Evolutionary conservation across 2,113 vertebrate genomes (phyloP).

Genomic region (Oncorhynchus gorbuscha): DNA sequence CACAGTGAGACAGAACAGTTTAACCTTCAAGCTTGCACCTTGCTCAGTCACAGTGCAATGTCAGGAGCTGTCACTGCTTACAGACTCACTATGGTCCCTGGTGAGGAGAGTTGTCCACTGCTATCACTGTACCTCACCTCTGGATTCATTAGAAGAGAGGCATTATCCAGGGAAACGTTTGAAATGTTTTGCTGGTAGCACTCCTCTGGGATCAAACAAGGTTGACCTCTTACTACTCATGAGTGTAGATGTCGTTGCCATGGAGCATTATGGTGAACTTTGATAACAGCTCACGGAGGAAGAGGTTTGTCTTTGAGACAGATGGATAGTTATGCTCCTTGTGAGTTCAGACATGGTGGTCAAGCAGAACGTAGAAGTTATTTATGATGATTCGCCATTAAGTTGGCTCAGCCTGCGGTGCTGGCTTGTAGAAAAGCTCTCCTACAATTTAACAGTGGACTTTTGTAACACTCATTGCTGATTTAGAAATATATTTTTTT

Average conservation of each 20-base stretch:
- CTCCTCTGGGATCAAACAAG: slow-evolving; percentile 29
- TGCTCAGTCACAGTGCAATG: neutral
- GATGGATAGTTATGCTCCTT: too few species aligned
- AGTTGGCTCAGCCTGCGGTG: neutral
- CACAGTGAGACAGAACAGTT: slow-evolving; percentile 22
- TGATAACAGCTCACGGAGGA: slow-evolving; percentile 14
- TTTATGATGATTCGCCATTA: too few species aligned
- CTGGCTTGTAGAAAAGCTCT: too few species aligned
- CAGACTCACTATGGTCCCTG: slow-evolving; percentile 31
- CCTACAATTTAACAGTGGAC: neutral
- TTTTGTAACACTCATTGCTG: slow-evolving; percentile 11
- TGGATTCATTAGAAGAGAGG: neutral
- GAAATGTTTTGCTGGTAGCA: neutral
- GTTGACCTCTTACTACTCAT: slow-evolving; percentile 14
- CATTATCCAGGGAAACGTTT: neutral
- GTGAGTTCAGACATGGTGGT: neutral
- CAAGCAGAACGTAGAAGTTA: too few species aligned
- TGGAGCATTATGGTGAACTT: slow-evolving; percentile 44
- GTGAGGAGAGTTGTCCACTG: slow-evolving; percentile 31
- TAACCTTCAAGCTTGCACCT: neutral
- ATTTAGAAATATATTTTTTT: too few species aligned
- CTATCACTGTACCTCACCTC: slow-evolving; percentile 21
- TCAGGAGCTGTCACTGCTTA: slow-evolving; percentile 4
- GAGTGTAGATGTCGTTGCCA: slow-evolving; percentile 11
- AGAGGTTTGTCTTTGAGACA: slow-evolving; percentile 32